Evolutionary conservation across 2,888 invertebrate species (phyloP), one percentile per base, ranked within the genome.

Genomic region (Lepidonotus clava): DNA sequence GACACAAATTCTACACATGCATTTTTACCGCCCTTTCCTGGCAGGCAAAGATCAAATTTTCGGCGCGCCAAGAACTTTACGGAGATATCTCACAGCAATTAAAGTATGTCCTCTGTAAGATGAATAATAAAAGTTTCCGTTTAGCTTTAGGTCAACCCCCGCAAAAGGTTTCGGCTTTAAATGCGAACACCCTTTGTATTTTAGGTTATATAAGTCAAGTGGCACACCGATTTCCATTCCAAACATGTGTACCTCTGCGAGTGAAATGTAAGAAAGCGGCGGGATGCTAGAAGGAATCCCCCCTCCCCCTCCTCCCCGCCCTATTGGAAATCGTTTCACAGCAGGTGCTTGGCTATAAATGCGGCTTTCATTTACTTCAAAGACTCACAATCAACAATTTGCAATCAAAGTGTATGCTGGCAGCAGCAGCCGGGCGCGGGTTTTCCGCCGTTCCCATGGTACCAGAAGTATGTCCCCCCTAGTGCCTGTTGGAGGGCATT

Each of bases 331-430:
- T 76, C 76, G 40, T 76, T 76, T 18, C 21, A 4, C 80, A 46
- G 24, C 80, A 80, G 80, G 80, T 80, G 80, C 46, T 34, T n/a
- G 80, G 46, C 18, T 80, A 46, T 80, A 80, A 80, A 41, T 34
- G 11, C 24, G 28, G 41, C 51, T 51, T 51, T 80, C 80, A 71
- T 32, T 80, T 28, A 41, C 32, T 80, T 46, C 41, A 80, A 80
- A 80, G 80, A 32, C 80, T 24, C 14, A 46, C 80, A 80, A 80
- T 80, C 80, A 80, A 80, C 80, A 80, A 80, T 80, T 80, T 80
- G 80, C 80, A 80, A 80, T 80, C 80, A 80, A 80, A 80, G 80
- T 46, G 41, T 1, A 41, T 36, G 76, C 80, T 21, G 34, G 71
- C 71, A 18, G 8, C 46, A 18, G 46, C 46, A 46, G 18, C 46